Evolutionary conservation across 2,113 vertebrate genomes (phyloP).

Genomic region (Notothenia rossii): DNA sequence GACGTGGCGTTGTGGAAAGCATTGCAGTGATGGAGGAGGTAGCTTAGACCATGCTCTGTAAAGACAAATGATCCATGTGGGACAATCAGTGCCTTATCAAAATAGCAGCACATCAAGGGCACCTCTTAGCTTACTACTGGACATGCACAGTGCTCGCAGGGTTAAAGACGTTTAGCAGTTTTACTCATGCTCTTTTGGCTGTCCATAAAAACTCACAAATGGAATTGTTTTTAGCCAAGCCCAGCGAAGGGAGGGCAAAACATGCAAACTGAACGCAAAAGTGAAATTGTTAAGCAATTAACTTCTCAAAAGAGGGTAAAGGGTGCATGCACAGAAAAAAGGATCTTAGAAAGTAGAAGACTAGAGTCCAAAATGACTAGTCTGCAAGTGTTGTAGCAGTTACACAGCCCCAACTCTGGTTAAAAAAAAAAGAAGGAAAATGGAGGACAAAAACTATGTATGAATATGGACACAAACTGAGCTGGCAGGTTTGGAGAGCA

Average conservation of each 20-base stretch:
- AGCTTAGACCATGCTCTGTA: conserved; percentile 79
- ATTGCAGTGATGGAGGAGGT: conserved; percentile 40
- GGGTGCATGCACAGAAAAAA: conserved; percentile 33
- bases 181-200: neutral
- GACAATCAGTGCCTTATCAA: neutral
- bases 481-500: conserved; percentile 70
- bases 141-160: neutral
- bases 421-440: neutral
- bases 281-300: neutral
- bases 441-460: conserved; percentile 46
- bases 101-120: conserved; percentile 7
- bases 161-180: neutral
- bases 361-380: conserved; percentile 26
- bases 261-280: conserved; percentile 51
- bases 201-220: too few relatives aligned
- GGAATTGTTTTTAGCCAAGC: neutral
- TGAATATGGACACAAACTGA: conserved; percentile 67
- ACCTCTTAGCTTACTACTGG: neutral
- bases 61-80: conserved; percentile 45
- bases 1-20: conserved; percentile 40
- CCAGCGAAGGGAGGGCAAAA: neutral
- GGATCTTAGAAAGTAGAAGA: neutral
- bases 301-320: neutral
- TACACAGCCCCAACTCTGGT: conserved; percentile 2
- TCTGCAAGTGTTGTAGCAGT: conserved; percentile 9